phyloP scores from a whole-genome alignment of 2,113 vertebrate genomes.

The Alexandromys fortis region DNA sequence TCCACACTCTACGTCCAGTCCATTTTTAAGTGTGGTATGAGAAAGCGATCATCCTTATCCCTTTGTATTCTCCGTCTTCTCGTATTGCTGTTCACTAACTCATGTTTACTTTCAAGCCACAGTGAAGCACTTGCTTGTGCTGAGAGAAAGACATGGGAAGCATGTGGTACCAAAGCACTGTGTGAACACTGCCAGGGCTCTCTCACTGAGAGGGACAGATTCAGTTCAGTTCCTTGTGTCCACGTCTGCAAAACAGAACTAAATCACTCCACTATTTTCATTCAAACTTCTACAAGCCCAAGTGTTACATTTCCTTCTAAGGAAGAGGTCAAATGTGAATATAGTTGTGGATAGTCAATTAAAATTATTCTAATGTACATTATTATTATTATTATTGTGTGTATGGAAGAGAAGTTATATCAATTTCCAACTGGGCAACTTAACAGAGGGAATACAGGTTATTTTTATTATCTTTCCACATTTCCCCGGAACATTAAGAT shows the following conservation, averaged over 20 bases:
- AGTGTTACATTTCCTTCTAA: background rate
- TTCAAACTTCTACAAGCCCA: background rate
- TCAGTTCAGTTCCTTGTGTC: background rate
- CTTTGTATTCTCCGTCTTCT: background rate
- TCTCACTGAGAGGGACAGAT: background rate
- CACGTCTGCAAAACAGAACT: background rate
- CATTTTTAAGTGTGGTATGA: background rate
- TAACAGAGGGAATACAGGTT: background rate
- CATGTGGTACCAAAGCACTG: background rate
- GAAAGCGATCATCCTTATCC: background rate
- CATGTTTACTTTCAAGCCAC: background rate
- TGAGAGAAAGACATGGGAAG: background rate
- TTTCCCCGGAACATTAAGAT: background rate
- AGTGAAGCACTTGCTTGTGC: background rate
- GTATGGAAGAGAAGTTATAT: background rate
- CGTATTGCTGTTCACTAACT: background rate
- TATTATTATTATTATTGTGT: background rate
- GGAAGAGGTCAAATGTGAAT: background rate
- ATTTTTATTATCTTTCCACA: slow-evolving; percentile 2
- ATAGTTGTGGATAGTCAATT: background rate
- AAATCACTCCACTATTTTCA: background rate
- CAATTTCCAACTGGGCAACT: background rate
- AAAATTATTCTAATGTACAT: background rate
- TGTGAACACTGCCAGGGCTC: background rate
- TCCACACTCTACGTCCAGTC: background rate